Conservation (phyloP, 2,113 vertebrate genomes). For the Anser brachyrhynchus region DNA sequence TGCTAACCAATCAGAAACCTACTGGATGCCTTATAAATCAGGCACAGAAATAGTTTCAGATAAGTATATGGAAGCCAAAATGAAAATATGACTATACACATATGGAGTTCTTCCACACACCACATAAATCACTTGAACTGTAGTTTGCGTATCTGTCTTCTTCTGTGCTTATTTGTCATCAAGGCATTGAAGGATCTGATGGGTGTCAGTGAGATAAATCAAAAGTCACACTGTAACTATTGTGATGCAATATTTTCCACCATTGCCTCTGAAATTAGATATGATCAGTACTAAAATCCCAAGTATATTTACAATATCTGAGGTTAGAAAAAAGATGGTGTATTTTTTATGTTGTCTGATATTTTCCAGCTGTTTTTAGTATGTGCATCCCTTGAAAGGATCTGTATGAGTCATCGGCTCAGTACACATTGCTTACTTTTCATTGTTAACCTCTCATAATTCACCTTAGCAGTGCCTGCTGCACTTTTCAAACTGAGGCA, state of each 20-base stretch:
- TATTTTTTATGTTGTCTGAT: neutral
- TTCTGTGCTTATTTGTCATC: neutral
- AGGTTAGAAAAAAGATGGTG: neutral
- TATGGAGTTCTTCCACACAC: neutral
- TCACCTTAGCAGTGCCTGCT: slow-evolving; percentile 14
- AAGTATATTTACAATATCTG: neutral
- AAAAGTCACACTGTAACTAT: neutral
- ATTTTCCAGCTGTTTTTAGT: slow-evolving; percentile 59
- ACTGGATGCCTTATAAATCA: neutral
- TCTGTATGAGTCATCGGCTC: slow-evolving; percentile 8
- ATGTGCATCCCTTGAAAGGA: slow-evolving; percentile 1
- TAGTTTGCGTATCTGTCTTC: neutral
- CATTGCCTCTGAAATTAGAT: neutral
- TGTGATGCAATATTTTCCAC: neutral
- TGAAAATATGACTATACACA: neutral
- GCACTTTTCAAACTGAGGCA: neutral
- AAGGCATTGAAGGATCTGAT: neutral
- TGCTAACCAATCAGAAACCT: neutral
- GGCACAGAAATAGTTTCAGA: neutral
- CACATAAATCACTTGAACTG: neutral
- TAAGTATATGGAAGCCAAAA: neutral
- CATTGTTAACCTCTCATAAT: slow-evolving; percentile 31
- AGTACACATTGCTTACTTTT: neutral
- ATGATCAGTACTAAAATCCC: neutral
- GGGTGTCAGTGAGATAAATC: slow-evolving; percentile 2